phyloP scores from a whole-genome alignment of 1,140 invertebrate genomes.

The Drosophila grimshawi region DNA sequence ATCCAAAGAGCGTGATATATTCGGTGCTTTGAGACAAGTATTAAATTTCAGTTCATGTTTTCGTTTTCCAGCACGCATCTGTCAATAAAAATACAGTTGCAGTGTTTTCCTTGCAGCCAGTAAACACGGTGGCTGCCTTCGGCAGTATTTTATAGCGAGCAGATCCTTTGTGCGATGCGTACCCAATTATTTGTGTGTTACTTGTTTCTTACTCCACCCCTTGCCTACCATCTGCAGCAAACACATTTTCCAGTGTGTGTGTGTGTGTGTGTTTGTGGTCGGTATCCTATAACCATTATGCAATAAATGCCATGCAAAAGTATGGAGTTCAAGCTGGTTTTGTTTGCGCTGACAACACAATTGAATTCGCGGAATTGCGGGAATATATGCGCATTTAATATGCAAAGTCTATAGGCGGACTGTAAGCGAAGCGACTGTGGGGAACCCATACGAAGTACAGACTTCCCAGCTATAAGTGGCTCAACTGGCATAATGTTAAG shows the following conservation, averaged over 20 bases:
- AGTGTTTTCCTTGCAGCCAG: constrained; percentile 27
- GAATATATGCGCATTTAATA: constrained; percentile 69
- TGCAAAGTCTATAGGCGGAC: constrained; percentile 22
- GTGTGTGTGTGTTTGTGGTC: constrained; percentile 2
- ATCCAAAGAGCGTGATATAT: constrained; percentile 14
- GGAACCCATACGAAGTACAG: not conserved
- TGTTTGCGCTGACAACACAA: constrained; percentile 52
- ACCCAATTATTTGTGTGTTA: constrained; percentile 78
- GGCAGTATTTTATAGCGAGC: constrained; percentile 22
- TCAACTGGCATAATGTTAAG: constrained; percentile 19
- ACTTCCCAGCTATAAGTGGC: constrained; percentile 11
- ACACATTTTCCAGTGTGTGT: constrained; percentile 18
- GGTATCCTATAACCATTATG: constrained; percentile 27
- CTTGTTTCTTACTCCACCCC: constrained; percentile 60
- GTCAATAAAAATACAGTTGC: constrained; percentile 68
- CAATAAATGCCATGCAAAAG: constrained; percentile 47
- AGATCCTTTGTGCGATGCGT: constrained; percentile 64
- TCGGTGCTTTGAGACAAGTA: constrained; percentile 19
- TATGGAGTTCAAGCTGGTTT: constrained; percentile 30
- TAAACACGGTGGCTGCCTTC: not conserved
- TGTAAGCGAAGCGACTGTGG: not conserved
- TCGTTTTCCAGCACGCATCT: constrained; percentile 34
- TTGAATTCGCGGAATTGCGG: constrained; percentile 46
- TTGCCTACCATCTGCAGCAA: constrained; percentile 25
- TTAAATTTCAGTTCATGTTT: constrained; percentile 13